These are phyloP conservation scores for Axis porcinus DNA, from an alignment of 2,113 vertebrate genomes.

Conservation along the genomic window DNA sequence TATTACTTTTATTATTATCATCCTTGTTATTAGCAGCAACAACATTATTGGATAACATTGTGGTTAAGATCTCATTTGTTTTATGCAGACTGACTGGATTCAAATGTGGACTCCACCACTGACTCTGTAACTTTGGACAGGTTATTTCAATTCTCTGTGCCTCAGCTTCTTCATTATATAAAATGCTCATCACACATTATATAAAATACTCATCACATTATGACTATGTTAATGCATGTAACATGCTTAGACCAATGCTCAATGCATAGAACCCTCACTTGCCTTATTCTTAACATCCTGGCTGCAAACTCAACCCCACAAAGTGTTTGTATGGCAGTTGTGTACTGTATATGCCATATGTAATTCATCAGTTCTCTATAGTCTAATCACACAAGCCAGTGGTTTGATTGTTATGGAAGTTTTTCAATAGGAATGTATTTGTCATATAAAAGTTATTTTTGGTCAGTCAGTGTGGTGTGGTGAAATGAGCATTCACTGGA, in stretches of 20 bases:
- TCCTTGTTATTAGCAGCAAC: not conserved
- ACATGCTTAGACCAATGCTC: not conserved
- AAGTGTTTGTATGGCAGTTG: slow-evolving; percentile 38
- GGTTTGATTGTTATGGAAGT: slow-evolving; percentile 61
- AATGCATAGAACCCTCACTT: not conserved
- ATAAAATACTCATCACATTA: not conserved
- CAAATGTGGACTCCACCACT: not conserved
- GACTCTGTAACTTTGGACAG: not conserved
- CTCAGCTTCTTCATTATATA: slow-evolving; percentile 10
- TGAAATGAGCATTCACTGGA: slow-evolving; percentile 49
- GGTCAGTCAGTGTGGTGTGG: slow-evolving; percentile 33
- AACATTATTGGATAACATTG: not conserved
- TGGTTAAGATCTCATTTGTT: not conserved
- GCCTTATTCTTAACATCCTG: slow-evolving; percentile 19
- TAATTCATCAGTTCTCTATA: slow-evolving; percentile 49
- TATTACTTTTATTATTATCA: slow-evolving; percentile 18
- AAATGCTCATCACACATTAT: not conserved
- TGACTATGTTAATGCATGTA: slow-evolving; percentile 18
- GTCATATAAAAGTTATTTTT: slow-evolving; percentile 68
- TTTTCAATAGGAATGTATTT: slow-evolving; percentile 62
- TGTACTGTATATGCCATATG: slow-evolving; percentile 32
- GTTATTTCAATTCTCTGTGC: not conserved
- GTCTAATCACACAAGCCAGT: slow-evolving; percentile 56
- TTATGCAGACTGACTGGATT: not conserved
- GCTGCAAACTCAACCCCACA: slow-evolving; percentile 15